Evolutionary conservation across 2,888 invertebrate species (phyloP), one percentile per base, ranked within the genome.

Genomic region (Helicoverpa assulta): DNA sequence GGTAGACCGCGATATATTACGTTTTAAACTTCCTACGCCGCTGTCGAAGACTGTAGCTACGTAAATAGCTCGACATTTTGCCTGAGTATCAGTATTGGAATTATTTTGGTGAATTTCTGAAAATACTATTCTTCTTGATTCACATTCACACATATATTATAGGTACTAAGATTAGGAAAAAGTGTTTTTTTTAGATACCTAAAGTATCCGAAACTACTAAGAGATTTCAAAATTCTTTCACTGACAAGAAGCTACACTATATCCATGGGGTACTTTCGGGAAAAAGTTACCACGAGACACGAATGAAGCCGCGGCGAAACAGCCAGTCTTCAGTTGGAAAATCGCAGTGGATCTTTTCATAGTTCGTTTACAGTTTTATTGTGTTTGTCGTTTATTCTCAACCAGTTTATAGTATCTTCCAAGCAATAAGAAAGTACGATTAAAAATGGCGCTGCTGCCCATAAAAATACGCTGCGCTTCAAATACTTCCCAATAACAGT

Each of bases 1-100:
- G 75, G 76, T 83, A 80, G 64, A 79, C 76, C 69, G 81, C 82
- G 73, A 86, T 86, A 88, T 84, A 88, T 87, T 83, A 76, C 76
- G 73, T 74, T 71, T 78, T 79, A 82, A 85, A 85, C 83, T 76
- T 76, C 50, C 56, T 5, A 50, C 74, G 73, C 67, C 77, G 76
- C 71, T 78, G 75, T 77, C 69, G 67, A 75, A 63, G 73, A 74
- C 78, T 78, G 59, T 72, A 67, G 64, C 59, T 65, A 70, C 59
- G 62, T 56, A 63, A 73, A 69, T 66, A 78, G 50, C 50, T 43
- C 18, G 78, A 60, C 55, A 70, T 70, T 78, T 70, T 59, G 26
- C 52, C 58, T 12, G 40, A 67, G 67, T 76, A 47, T 63, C 62
- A 66, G 52, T 66, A 58, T 71, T 29, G 1, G 33, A 19, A 43